Conservation (phyloP, 2,797 vertebrate species). For the Molossus molossus region DNA sequence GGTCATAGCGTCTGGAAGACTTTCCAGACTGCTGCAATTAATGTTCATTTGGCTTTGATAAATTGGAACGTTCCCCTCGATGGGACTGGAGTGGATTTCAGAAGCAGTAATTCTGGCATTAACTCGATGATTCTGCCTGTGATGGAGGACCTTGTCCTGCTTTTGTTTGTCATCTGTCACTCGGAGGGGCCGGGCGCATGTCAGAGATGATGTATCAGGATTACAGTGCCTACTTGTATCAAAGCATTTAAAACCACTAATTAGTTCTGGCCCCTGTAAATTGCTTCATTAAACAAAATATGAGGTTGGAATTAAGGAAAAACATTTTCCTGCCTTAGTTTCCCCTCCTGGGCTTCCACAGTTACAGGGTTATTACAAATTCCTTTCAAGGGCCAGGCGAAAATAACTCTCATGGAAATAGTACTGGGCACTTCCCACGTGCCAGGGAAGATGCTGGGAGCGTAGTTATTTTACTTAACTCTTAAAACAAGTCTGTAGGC, state of each 20-base stretch:
- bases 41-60: slow-evolving; percentile 94
- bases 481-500: neutral
- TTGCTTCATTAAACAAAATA: slow-evolving; percentile 88
- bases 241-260: slow-evolving; percentile 90
- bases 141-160: slow-evolving; percentile 90
- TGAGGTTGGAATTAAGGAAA: slow-evolving; percentile 50
- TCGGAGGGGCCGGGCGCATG: slow-evolving; percentile 91
- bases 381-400: neutral
- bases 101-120: slow-evolving; percentile 93
- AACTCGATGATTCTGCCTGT: slow-evolving; percentile 89
- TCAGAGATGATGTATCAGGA: slow-evolving; percentile 90
- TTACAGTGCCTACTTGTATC: slow-evolving; percentile 87
- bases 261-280: slow-evolving; percentile 89
- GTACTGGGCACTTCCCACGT: neutral
- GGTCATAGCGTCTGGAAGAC: slow-evolving; percentile 92
- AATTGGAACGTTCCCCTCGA: slow-evolving; percentile 91
- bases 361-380: neutral
- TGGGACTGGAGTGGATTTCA: slow-evolving; percentile 91
- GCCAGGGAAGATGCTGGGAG: neutral
- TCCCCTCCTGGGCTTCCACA: slow-evolving; percentile 14
- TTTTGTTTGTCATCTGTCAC: slow-evolving; percentile 93
- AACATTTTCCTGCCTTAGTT: neutral
- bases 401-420: neutral
- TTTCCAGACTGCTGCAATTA: slow-evolving; percentile 92
- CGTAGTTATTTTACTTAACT: neutral